phyloP scores from a whole-genome alignment of 2,797 vertebrate genomes.

The Coregonus sp. region DNA sequence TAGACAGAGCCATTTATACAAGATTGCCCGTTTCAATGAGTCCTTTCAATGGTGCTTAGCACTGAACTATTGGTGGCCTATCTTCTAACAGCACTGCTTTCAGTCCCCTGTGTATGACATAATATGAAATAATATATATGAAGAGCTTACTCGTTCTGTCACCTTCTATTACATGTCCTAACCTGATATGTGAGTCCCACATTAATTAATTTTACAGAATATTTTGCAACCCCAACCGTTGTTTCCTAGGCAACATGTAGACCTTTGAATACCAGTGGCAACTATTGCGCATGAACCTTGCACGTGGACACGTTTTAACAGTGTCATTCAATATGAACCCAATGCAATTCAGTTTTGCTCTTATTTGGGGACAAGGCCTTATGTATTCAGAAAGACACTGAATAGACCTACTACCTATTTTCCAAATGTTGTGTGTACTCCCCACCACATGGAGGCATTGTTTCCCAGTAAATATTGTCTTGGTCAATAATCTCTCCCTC shows the following conservation, averaged over 20 bases:
- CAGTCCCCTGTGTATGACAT: not conserved
- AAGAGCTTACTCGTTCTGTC: not conserved
- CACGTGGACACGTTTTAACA: not conserved
- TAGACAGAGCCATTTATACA: not conserved
- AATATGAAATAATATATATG: not conserved
- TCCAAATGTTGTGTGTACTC: constrained; percentile 31
- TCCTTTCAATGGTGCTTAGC: not conserved
- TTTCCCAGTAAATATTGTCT: constrained; percentile 47
- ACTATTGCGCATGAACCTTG: not conserved
- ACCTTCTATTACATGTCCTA: not conserved
- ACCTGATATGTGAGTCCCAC: not conserved
- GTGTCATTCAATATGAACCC: not conserved
- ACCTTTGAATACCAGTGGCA: not conserved
- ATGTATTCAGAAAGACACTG: not conserved
- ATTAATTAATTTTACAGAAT: not conserved
- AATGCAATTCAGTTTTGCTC: not conserved
- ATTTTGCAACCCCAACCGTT: not conserved
- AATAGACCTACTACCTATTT: not conserved
- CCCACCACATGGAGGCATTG: constrained; percentile 63
- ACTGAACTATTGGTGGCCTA: not conserved
- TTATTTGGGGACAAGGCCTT: not conserved
- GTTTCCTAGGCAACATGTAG: not conserved
- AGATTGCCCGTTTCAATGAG: not conserved
- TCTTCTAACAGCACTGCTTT: not conserved
- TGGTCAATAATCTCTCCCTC: constrained; percentile 23